These are phyloP conservation scores for Pristionchus arcanus DNA, from an alignment of 2,888 invertebrate genomes.

Conservation along the genomic window DNA sequence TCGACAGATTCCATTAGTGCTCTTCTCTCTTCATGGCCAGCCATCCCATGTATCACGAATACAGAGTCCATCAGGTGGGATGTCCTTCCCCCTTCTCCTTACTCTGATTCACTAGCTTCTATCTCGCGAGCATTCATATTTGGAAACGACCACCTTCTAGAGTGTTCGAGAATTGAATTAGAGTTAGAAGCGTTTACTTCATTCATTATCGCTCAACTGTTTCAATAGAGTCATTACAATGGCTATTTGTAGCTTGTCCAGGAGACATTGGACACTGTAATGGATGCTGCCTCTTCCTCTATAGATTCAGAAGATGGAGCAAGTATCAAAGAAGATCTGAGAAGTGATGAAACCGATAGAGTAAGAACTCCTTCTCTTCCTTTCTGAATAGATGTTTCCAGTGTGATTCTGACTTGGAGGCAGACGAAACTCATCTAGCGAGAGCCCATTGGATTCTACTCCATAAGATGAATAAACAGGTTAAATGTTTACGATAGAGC, in stretches of 20 bases:
- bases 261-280: conserved; percentile 36
- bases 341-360: conserved; percentile 35
- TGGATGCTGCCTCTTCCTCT: conserved; percentile 23
- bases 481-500: not conserved
- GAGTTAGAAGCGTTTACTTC: not conserved
- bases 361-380: not conserved
- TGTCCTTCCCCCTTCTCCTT: not conserved
- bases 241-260: conserved; percentile 35
- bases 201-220: not conserved
- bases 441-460: conserved; percentile 77
- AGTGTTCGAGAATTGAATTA: not conserved
- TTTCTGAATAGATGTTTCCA: not conserved
- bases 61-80: conserved; percentile 50
- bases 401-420: conserved; percentile 43
- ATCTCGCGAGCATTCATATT: not conserved
- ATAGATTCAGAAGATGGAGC: conserved; percentile 41
- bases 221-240: not conserved
- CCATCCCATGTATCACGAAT: conserved; percentile 54
- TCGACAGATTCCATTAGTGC: conserved; percentile 36
- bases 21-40: conserved; percentile 40
- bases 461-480: conserved; percentile 74
- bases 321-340: conserved; percentile 33
- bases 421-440: conserved; percentile 59
- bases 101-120: not conserved
- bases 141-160: not conserved